Conservation (phyloP, 2,113 vertebrate species). For the Menura novaehollandiae region DNA sequence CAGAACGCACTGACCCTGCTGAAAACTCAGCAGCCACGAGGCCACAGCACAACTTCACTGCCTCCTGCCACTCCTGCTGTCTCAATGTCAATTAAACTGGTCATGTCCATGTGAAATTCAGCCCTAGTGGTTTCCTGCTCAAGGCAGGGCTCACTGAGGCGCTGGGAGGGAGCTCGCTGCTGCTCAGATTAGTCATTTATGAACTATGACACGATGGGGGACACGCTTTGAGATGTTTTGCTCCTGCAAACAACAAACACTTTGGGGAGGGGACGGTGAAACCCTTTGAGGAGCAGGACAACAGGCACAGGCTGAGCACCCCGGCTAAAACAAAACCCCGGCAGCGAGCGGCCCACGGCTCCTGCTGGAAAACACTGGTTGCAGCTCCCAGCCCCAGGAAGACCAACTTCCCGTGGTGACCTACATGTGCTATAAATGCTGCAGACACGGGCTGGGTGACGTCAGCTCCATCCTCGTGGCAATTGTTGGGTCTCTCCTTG, state of each 20-base stretch:
- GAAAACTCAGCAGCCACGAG: neutral
- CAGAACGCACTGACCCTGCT: accelerated
- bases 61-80: neutral
- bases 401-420: slow-evolving; percentile 36
- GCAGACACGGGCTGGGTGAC: slow-evolving; percentile 21
- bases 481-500: slow-evolving; percentile 15
- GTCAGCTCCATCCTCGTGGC: slow-evolving; percentile 38
- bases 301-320: neutral
- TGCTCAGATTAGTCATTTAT: neutral
- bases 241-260: neutral
- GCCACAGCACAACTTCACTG: neutral
- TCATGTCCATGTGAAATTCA: neutral
- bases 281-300: neutral
- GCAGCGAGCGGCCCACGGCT: neutral
- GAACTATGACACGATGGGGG: neutral
- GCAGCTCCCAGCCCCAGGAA: slow-evolving; percentile 38
- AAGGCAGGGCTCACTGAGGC: neutral
- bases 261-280: neutral
- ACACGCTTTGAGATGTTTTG: neutral
- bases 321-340: neutral
- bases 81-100: neutral
- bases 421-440: slow-evolving; percentile 53
- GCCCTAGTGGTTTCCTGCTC: neutral
- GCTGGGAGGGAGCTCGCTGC: neutral
- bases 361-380: neutral